Evolutionary conservation across 2,113 vertebrate genomes (phyloP), one percentile per base, ranked within the genome.

Genomic region (Cephalopholis sonnerati): DNA sequence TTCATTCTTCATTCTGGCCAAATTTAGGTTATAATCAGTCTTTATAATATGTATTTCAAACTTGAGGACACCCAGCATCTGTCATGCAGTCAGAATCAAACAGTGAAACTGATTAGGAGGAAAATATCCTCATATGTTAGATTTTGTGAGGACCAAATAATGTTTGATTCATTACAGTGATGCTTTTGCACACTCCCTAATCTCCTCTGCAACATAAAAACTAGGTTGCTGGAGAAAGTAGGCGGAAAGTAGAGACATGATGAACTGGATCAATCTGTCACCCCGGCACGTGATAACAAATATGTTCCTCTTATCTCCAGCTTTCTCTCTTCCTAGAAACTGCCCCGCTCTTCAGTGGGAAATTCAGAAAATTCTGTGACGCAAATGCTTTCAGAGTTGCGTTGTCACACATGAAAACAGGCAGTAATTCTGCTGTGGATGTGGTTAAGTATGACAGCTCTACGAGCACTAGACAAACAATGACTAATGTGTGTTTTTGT

Each of bases 151-250:
- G 17, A 51, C 25, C 57, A 39, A 29, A 8, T 11, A 53, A 18
- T 51, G 11, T 54, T 29, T 68, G 50, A 77, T 85, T 72, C 61
- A 69, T 87, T 75, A 78, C 65, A 51, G 29, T 69, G 59, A 70
- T 59, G 79, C 24, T 90, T 41, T 66, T 77, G 77, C 81, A 66
- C 51, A 41, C 57, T 64, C 46, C 24, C 68, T 41, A 20, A 84
- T 89, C 74, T 87, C 89, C 74, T 82, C 63, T 77, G 83, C 82
- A 91, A 86, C 86, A 90, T 74, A 24, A 81, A 87, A 91, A 90
- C 77, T 89, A 90, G 81, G 83, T 76, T 89, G 72, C 54, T 27
- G 41, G 59, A 88, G 48, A 71, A 88, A 84, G 67, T 46, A 67
- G 15, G 55, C 20, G 39, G 27, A 72, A 70, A 64, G 29, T 39